Evolutionary conservation across 2,797 vertebrate genomes (phyloP), one percentile per base, ranked within the genome.

Genomic region (Myripristis murdjan): DNA sequence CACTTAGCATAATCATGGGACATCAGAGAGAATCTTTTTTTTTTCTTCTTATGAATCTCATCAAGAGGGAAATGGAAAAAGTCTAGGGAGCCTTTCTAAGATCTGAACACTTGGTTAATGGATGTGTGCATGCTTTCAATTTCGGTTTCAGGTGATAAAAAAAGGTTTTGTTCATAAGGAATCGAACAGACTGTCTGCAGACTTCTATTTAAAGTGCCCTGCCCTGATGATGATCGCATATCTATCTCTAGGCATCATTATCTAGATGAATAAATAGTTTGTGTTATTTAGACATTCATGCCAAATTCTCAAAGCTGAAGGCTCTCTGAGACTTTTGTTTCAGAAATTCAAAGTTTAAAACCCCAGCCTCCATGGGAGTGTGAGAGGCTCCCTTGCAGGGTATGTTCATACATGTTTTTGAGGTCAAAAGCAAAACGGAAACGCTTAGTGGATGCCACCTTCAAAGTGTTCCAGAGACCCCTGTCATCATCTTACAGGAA

Each of bases 1-100:
- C 78, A 74, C 65, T 82, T 81, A 74, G 63, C 80, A 14, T 67
- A 70, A 74, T 79, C 70, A 64, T 26, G 56, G 67, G 10, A 75
- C 70, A 81, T 77, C 37, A 73, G 65, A 52, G 44, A 67, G n/a
- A 18, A 6, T 22, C 44, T 5, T 54, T 47, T 11, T 11, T n/a
- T n/a, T n/a, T 5, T 54, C 43, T 11, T 53, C 56, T 37, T 61
- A 28, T 52, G 49, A 44, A 12, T 35, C n/a, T 59, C 2, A 35
- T 60, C 43, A 64, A 75, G 55, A 5, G 3, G 24, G 5, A 43
- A 49, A 70, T 48, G 4, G 48, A 62, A 57, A 55, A 52, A 55
- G 5, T 22, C 18, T 58, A 44, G n/a, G 48, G 23, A 54, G 53
- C n/a, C 16, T 57, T 48, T 9, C 11, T 46, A 53, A 56, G 39